Evolutionary conservation across 30 jellyfish, hydroid and myxozoan genomes (phyloP).

Genomic region (Clytia hemisphaerica): DNA sequence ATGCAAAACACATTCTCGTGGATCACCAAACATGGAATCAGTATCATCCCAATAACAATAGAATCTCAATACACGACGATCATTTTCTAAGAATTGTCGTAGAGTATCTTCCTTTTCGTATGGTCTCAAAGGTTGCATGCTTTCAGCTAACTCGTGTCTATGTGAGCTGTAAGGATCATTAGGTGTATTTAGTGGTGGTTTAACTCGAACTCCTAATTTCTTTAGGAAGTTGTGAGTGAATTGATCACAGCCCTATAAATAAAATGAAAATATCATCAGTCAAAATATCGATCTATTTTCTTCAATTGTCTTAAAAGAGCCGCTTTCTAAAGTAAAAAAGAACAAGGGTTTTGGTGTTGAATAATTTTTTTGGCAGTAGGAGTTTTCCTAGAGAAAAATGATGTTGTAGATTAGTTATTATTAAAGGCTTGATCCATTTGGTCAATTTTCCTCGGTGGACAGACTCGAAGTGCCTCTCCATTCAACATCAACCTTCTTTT

Average conservation of each 20-base stretch:
- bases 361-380: no score
- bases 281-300: background rate
- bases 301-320: no score
- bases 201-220: constrained; percentile 70
- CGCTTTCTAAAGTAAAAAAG: no score
- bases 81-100: constrained; percentile 83
- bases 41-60: constrained; percentile 95
- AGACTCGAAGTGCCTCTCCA: no score
- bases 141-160: constrained; percentile 59
- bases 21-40: constrained; percentile 94
- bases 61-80: constrained; percentile 76
- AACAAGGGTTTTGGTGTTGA: no score
- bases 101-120: constrained; percentile 87
- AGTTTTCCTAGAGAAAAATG: no score
- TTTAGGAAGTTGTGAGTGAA: constrained; percentile 62
- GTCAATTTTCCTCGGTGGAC: no score
- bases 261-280: background rate
- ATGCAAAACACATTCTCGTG: constrained; percentile 85
- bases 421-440: no score
- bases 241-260: constrained; percentile 76
- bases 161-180: constrained; percentile 71
- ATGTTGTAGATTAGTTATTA: no score
- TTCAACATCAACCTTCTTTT: no score
- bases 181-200: constrained; percentile 42
- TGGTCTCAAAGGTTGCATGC: constrained; percentile 97